Conservation (phyloP, 2,888 invertebrate species). For the Hartigia nigra region DNA sequence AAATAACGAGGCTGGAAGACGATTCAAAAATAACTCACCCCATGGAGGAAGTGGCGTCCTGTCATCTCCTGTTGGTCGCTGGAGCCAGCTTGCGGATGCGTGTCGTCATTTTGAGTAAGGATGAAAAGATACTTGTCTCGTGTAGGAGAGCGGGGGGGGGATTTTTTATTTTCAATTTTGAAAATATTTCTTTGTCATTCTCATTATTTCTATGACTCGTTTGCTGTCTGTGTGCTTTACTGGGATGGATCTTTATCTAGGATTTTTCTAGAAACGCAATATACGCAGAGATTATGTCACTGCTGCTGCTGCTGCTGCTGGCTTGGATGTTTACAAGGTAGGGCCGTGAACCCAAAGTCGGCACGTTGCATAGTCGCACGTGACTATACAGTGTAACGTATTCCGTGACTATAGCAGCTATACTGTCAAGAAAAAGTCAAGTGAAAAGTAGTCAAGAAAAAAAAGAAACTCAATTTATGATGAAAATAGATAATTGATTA, state of each 20-base stretch:
- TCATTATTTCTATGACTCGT: neutral
- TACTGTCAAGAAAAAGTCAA: neutral
- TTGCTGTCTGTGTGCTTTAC: rapidly evolving
- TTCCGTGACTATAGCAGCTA: too few relatives aligned
- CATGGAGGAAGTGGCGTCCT: slow-evolving; percentile 17
- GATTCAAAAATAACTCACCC: slow-evolving; percentile 27
- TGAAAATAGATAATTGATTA: neutral
- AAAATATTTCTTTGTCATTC: neutral
- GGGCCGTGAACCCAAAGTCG: slow-evolving; percentile 50
- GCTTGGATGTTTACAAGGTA: slow-evolving; percentile 28
- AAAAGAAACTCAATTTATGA: neutral
- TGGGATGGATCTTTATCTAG: neutral
- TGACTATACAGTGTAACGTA: slow-evolving; percentile 31
- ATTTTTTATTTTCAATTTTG: too few relatives aligned
- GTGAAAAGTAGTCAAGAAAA: too few relatives aligned
- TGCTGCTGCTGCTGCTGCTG: neutral
- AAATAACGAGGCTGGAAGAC: slow-evolving; percentile 23
- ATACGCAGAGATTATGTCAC: neutral
- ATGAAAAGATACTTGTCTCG: neutral
- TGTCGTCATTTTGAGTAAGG: neutral
- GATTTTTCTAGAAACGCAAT: neutral
- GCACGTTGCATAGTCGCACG: slow-evolving; percentile 52
- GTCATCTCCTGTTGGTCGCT: slow-evolving; percentile 15
- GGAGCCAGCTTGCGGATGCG: slow-evolving; percentile 5
- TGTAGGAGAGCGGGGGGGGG: neutral